Percentiles rank a stretch among this genome's conserved stretches.
Conservation (phyloP, 2,797 vertebrate species). For the Myripristis jacobus region DNA sequence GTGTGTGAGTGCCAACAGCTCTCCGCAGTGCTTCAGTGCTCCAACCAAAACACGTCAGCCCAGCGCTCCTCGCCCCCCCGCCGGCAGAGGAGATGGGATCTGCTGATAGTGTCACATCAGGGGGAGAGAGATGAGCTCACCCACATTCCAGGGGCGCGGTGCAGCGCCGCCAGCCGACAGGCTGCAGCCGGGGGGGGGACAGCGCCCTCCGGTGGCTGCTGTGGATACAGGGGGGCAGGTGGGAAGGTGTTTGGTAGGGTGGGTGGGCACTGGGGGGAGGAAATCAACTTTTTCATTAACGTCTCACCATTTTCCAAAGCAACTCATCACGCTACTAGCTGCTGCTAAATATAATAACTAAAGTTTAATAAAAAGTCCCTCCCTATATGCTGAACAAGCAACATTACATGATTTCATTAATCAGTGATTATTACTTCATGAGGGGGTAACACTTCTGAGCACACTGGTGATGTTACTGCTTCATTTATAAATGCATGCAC, state of each 20-base stretch:
- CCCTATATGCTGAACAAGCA: too few species aligned
- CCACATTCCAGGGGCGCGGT: slow-evolving; percentile 20
- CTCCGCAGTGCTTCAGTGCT: slow-evolving; percentile 4
- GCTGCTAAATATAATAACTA: too few species aligned
- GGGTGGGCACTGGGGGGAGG: too few species aligned
- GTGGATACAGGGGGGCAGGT: not conserved
- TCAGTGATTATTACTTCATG: too few species aligned
- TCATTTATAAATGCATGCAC: too few species aligned
- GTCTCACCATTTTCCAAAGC: too few species aligned
- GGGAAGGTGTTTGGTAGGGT: not conserved
- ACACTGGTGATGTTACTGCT: too few species aligned
- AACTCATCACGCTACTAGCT: too few species aligned
- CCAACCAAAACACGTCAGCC: slow-evolving; percentile 4
- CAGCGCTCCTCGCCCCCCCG: not conserved
- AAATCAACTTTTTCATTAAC: too few species aligned
- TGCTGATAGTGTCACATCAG: slow-evolving; percentile 29
- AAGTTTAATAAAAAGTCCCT: too few species aligned
- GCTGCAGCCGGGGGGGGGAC: not conserved
- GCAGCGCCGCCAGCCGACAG: not conserved
- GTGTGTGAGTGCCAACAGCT: slow-evolving; percentile 5
- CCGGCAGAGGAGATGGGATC: slow-evolving; percentile 16
- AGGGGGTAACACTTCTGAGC: too few species aligned
- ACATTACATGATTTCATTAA: too few species aligned
- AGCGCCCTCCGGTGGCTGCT: slow-evolving; percentile 12
- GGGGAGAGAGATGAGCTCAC: slow-evolving; percentile 33